A percentile compares a stretch with the other conserved stretches of the same genome.
Evolutionary conservation across 2,888 invertebrate genomes (phyloP).

Genomic region (Zele albiditarsus): DNA sequence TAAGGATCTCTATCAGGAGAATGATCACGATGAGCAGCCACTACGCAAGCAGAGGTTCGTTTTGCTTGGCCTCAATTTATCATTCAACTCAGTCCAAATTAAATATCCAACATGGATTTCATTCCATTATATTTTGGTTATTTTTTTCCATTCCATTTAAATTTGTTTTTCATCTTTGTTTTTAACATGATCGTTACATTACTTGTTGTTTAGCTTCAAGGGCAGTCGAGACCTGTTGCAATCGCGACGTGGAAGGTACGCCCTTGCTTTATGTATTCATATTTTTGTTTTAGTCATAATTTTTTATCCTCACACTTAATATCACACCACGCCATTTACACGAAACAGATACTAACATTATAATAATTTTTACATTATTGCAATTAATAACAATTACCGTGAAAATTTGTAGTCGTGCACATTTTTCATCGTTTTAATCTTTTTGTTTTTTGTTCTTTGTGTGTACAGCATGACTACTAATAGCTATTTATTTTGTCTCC

Average conservation of each 20-base stretch:
- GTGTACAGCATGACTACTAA: constrained; percentile 43
- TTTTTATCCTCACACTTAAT: constrained; percentile 9
- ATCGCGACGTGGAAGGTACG: constrained; percentile 73
- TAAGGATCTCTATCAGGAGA: constrained; percentile 67
- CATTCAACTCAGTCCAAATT: neutral
- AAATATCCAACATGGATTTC: neutral
- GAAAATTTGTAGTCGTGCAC: constrained; percentile 14
- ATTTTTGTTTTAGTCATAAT: constrained; percentile 24
- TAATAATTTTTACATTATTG: neutral
- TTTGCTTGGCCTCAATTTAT: constrained; percentile 32
- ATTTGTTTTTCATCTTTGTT: constrained; percentile 38
- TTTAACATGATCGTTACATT: constrained; percentile 43
- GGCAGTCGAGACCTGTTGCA: constrained; percentile 78
- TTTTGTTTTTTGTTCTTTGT: constrained; percentile 14
- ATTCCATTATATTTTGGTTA: constrained; percentile 9
- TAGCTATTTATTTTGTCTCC: constrained; percentile 13
- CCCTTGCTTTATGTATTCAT: constrained; percentile 32
- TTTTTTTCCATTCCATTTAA: constrained; percentile 19
- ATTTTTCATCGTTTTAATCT: constrained; percentile 12
- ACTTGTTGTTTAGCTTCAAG: constrained; percentile 76
- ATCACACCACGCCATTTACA: neutral
- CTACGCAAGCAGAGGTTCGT: constrained; percentile 67
- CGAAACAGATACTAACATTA: constrained; percentile 9
- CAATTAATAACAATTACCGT: neutral
- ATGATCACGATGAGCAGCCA: constrained; percentile 62